phyloP scores from a whole-genome alignment of 2,888 invertebrate species.

The Agrotis clavis region DNA sequence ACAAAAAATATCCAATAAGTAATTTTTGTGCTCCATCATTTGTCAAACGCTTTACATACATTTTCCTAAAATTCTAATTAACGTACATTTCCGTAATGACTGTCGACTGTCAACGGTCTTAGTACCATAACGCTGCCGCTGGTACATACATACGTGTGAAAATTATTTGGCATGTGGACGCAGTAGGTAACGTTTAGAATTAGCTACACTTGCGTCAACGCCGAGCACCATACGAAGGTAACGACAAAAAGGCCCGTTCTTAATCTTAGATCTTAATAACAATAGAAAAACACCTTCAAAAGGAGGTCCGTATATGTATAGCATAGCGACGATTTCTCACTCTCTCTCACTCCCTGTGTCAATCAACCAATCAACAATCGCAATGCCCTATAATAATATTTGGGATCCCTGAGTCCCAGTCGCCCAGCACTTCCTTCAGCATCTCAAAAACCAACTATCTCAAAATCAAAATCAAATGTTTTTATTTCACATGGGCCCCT shows the following conservation, averaged over 20 bases:
- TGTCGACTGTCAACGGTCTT: conserved; percentile 28
- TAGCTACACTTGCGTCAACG: conserved; percentile 28
- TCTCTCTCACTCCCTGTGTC: too few species aligned
- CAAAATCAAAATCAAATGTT: too few species aligned
- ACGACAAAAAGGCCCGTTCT: not conserved
- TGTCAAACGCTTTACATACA: conserved; percentile 42
- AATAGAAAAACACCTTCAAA: too few species aligned
- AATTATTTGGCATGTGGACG: not conserved
- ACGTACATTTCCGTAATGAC: conserved; percentile 31
- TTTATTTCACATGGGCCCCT: too few species aligned
- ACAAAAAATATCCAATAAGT: conserved; percentile 34
- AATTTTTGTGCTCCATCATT: conserved; percentile 28
- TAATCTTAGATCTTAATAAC: too few species aligned
- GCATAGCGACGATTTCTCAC: too few species aligned
- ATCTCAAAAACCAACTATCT: too few species aligned
- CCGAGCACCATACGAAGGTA: not conserved
- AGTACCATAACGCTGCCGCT: not conserved
- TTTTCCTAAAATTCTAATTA: conserved; percentile 49
- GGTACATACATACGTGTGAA: not conserved
- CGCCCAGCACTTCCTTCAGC: too few species aligned
- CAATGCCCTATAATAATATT: too few species aligned
- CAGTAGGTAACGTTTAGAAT: conserved; percentile 6
- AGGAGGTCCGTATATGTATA: too few species aligned
- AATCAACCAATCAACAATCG: too few species aligned
- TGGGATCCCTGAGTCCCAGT: too few species aligned